Evolutionary conservation across 2,888 invertebrate genomes (phyloP).

Genomic region (Saturnia pavonia): DNA sequence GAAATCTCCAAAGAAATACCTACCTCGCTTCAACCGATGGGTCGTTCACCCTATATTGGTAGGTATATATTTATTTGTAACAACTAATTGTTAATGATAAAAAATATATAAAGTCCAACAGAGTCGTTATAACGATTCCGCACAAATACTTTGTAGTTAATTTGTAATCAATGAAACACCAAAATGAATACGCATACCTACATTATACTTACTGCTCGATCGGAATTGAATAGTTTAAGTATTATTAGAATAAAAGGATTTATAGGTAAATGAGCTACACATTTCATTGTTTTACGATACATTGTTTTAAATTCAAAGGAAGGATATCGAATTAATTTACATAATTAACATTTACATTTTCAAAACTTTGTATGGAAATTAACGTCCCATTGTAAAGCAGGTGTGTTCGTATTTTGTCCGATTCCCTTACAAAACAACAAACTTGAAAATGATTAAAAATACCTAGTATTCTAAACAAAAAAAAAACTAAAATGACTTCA

Average conservation of each 20-base stretch:
- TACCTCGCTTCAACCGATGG: no score
- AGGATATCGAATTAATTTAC: constrained; percentile 71
- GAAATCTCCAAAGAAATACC: no score
- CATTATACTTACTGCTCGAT: constrained; percentile 9
- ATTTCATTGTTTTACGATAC: constrained; percentile 4
- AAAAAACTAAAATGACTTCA: background rate
- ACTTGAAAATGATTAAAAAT: constrained; percentile 12
- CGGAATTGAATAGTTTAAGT: background rate
- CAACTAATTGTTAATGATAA: background rate
- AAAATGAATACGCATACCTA: constrained; percentile 28
- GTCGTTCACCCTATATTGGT: no score
- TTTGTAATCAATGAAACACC: constrained; percentile 45
- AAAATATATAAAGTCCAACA: background rate
- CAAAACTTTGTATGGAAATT: constrained; percentile 76
- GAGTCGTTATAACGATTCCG: constrained; percentile 18
- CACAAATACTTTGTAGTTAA: constrained; percentile 50
- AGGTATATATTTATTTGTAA: no score
- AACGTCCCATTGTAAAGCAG: constrained; percentile 56
- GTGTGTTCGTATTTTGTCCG: constrained; percentile 43
- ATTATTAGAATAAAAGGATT: constrained; percentile 5
- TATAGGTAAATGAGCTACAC: background rate
- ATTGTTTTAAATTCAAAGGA: constrained; percentile 51
- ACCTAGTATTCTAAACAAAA: background rate
- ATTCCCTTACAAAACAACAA: constrained; percentile 23
- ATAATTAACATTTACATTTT: constrained; percentile 67